These are phyloP conservation scores for Trimorus sp. DNA, from an alignment of 2,888 invertebrate species.

Conservation along the genomic window DNA sequence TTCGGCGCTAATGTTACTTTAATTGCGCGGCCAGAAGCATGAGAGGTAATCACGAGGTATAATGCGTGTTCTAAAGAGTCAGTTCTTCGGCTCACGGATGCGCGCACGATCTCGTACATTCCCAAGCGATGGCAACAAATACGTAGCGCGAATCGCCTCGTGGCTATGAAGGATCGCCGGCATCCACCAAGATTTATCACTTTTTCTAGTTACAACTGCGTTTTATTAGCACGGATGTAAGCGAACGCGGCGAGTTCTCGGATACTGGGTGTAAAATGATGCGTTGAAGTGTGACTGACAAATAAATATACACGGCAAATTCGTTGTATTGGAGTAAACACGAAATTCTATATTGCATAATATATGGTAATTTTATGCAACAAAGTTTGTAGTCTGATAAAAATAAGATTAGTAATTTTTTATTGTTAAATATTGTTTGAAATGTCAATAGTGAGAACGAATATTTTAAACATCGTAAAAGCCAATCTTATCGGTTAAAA, in stretches of 20 bases:
- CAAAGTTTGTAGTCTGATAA: too few species aligned
- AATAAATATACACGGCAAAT: too few species aligned
- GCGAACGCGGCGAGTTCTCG: not conserved
- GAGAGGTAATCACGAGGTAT: constrained; percentile 47
- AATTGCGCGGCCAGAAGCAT: constrained; percentile 48
- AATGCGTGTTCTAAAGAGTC: constrained; percentile 50
- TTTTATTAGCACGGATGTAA: constrained; percentile 38
- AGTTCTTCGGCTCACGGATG: constrained; percentile 23
- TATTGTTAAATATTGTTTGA: too few species aligned
- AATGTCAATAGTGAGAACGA: too few species aligned
- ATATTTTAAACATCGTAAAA: too few species aligned
- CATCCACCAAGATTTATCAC: constrained; percentile 52
- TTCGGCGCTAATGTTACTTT: constrained; percentile 55
- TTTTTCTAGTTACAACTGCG: constrained; percentile 40
- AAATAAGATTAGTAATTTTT: too few species aligned
- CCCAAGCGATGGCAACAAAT: constrained; percentile 47
- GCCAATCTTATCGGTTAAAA: too few species aligned
- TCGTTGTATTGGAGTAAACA: too few species aligned
- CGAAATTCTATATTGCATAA: too few species aligned
- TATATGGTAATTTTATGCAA: too few species aligned
- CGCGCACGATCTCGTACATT: constrained; percentile 43
- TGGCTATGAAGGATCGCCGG: constrained; percentile 48
- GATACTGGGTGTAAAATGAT: constrained; percentile 7
- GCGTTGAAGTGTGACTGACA: not conserved
- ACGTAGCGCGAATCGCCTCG: constrained; percentile 36